Evolutionary conservation across 2,888 invertebrate species (phyloP).

Genomic region (Hirtodrosophila duncani): DNA sequence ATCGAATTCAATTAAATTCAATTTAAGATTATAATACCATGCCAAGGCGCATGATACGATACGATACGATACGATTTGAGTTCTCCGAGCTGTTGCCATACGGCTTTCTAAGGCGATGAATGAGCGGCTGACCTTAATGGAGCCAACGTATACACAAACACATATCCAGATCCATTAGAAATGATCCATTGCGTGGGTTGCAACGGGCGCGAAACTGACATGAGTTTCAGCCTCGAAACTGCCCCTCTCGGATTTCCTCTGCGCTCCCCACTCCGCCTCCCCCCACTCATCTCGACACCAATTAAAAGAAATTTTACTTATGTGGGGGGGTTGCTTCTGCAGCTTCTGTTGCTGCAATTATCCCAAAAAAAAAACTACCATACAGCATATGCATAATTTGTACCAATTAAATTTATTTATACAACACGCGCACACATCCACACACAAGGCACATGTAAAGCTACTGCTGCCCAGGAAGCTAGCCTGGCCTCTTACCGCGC

Average conservation of each 20-base stretch:
- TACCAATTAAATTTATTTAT: conserved; percentile 60
- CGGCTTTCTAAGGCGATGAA: conserved; percentile 44
- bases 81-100: conserved; percentile 16
- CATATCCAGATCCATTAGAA: conserved; percentile 39
- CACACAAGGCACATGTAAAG: conserved; percentile 4
- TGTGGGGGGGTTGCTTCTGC: conserved; percentile 11
- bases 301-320: conserved; percentile 6
- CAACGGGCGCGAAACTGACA: conserved; percentile 30
- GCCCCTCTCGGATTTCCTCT: conserved; percentile 10
- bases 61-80: conserved; percentile 31
- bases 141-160: conserved; percentile 26
- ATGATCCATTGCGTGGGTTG: conserved; percentile 26
- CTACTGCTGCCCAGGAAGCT: background rate
- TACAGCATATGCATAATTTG: conserved; percentile 53
- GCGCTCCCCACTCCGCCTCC: background rate
- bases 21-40: conserved; percentile 72
- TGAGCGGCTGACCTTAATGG: conserved; percentile 75
- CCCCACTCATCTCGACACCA: background rate
- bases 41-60: conserved; percentile 36
- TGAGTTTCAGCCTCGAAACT: conserved; percentile 10
- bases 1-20: conserved; percentile 76
- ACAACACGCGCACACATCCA: conserved; percentile 38
- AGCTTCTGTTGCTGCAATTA: conserved; percentile 49
- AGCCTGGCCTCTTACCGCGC: background rate
- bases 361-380: conserved; percentile 26